Evolutionary conservation across 2,797 vertebrate species (phyloP), one percentile per base, ranked within the genome.

Genomic region (Aeoliscus strigatus): DNA sequence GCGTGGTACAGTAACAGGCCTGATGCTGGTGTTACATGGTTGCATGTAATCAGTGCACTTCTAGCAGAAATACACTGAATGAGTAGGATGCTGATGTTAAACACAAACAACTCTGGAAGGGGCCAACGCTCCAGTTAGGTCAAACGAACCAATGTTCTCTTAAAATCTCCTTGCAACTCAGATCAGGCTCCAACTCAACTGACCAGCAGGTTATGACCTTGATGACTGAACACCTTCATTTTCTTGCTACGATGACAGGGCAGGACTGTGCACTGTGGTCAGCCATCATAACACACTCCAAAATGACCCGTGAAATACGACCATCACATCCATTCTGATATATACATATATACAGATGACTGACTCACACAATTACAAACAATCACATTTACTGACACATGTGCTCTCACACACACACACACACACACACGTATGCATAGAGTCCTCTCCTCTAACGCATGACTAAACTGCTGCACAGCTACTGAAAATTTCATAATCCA

Each of bases 401-500:
- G 15, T 7, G 9, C 14, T 9, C 12, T 30, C 27, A 41, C 3
- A 39, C 39, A 60, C 8, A 9, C 14, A 12, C 12, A 33, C 27
- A 41, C 3, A 39, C 39, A 60, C 27, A 39, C 16, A 23, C 66
- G 43, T 68, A 78, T 67, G 60, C 57, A 51, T 11, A 21, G 51
- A 66, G 60, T 54, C 29, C 42, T 69, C 60, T 68, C 70, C 47
- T 57, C 53, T 72, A 80, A 85, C 49, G 71, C 80, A 82, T 84
- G 80, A 87, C 74, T 80, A 77, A 75, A 80, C 63, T 79, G 70
- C 83, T 81, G 80, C 82, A 86, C 82, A 86, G 79, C 87, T 89
- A 81, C 82, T 90, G 83, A 86, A 89, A 87, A 82, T 88, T 80
- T 89, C 66, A 89, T 88, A 81, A 83, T 82, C 49, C 60, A 63